Evolutionary conservation across 2,888 invertebrate genomes (phyloP).

Genomic region (Lasioglossum lativentre): DNA sequence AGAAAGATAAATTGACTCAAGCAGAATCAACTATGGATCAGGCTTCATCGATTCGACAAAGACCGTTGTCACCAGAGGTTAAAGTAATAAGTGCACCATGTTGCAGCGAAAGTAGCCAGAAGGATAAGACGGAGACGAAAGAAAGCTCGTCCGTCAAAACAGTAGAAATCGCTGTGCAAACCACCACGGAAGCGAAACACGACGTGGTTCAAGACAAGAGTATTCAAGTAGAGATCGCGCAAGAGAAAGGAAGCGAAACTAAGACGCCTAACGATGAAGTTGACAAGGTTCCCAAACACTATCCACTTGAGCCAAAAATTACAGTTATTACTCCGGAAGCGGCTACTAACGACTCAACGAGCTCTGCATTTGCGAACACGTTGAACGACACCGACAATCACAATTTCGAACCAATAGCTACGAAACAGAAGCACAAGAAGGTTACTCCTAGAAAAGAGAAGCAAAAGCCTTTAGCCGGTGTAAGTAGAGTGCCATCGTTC

Average conservation of each 20-base stretch:
- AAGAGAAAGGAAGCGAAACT: conserved; percentile 18
- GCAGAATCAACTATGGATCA: conserved; percentile 11
- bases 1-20: conserved; percentile 41
- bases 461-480: conserved; percentile 70
- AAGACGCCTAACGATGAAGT: conserved; percentile 7
- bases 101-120: conserved; percentile 61
- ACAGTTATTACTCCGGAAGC: conserved; percentile 74
- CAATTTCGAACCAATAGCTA: conserved; percentile 76
- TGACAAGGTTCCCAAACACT: conserved; percentile 14
- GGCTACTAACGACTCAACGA: conserved; percentile 65
- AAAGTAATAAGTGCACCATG: conserved; percentile 78
- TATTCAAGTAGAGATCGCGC: conserved; percentile 61
- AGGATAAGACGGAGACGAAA: conserved; percentile 36
- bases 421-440: conserved; percentile 58
- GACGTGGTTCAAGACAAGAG: conserved; percentile 58
- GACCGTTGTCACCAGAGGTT: conserved; percentile 75
- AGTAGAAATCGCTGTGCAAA: conserved; percentile 77
- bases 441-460: conserved; percentile 51
- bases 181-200: conserved; percentile 44
- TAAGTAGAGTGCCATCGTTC: conserved; percentile 70
- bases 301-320: conserved; percentile 76
- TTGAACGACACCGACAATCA: conserved; percentile 75
- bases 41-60: not conserved
- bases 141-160: conserved; percentile 44
- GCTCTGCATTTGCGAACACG: conserved; percentile 70